Evolutionary conservation across 2,888 invertebrate species (phyloP).

Genomic region (Stenotaenia linearis): DNA sequence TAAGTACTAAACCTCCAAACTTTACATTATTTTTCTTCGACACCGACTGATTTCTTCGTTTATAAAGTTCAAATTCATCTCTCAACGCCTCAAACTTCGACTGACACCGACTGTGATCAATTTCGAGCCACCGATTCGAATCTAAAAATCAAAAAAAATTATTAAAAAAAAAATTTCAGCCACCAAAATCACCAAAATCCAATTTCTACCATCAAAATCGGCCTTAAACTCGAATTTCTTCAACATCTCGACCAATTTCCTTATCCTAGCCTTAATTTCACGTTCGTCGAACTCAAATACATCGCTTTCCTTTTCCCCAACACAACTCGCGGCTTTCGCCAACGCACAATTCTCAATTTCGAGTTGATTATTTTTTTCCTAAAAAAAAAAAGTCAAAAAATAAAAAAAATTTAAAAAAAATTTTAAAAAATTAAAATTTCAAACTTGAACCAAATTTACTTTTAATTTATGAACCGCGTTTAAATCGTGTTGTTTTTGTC

Average conservation of each 20-base stretch:
- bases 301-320: constrained; percentile 38
- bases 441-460: constrained; percentile 42
- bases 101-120: constrained; percentile 55
- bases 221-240: not conserved
- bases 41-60: no score
- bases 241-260: no score
- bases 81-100: constrained; percentile 60
- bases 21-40: no score
- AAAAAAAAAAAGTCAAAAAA: no score
- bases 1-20: no score
- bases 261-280: constrained; percentile 48
- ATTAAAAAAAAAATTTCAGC: no score
- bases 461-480: constrained; percentile 63
- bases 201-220: not conserved
- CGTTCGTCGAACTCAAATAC: constrained; percentile 43
- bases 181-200: no score
- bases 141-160: not conserved
- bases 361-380: constrained; percentile 42
- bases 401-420: not conserved
- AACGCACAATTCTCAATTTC: constrained; percentile 48
- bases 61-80: constrained; percentile 59
- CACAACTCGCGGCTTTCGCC: constrained; percentile 40
- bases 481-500: constrained; percentile 65
- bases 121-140: not conserved
- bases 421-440: no score